A percentile compares a stretch with the other conserved stretches of the same genome.
Evolutionary conservation across 2,797 vertebrate genomes (phyloP).

Genomic region (Microctenopoma lineatum): DNA sequence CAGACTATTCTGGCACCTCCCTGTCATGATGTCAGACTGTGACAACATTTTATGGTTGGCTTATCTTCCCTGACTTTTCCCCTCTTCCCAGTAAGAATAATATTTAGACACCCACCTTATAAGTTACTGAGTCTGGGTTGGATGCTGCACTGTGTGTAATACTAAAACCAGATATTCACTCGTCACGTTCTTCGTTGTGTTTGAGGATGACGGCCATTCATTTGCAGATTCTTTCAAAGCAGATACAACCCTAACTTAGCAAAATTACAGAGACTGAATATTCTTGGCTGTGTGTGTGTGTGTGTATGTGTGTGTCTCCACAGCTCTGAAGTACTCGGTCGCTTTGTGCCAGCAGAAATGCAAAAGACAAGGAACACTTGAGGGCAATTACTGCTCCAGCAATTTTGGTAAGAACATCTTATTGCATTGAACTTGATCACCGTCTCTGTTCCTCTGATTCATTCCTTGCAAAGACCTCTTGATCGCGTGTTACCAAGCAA

Average conservation of each 20-base stretch:
- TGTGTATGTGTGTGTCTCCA: constrained; percentile 29
- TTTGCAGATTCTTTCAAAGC: constrained; percentile 26
- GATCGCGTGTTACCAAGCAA: constrained; percentile 62
- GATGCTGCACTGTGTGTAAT: constrained; percentile 26
- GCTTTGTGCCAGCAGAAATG: constrained; percentile 95
- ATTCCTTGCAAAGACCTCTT: constrained; percentile 74
- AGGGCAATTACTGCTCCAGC: constrained; percentile 96
- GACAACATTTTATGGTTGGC: constrained; percentile 28
- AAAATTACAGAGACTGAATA: constrained; percentile 52
- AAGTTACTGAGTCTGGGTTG: constrained; percentile 21
- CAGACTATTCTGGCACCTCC: constrained; percentile 44
- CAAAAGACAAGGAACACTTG: constrained; percentile 89
- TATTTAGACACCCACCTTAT: constrained; percentile 41
- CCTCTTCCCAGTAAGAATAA: constrained; percentile 46
- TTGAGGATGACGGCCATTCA: constrained; percentile 6
- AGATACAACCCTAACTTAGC: constrained; percentile 40
- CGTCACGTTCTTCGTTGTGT: constrained; percentile 22
- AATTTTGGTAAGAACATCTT: constrained; percentile 91
- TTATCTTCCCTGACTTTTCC: constrained; percentile 33
- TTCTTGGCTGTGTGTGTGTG: constrained; percentile 45
- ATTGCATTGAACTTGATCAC: constrained; percentile 22
- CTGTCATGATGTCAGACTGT: constrained; percentile 53
- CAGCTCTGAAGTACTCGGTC: constrained; percentile 92
- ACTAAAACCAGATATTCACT: constrained; percentile 60
- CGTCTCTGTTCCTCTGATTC: constrained; percentile 61